Evolutionary conservation across 2,888 invertebrate genomes (phyloP).

Genomic region (Drosophila peninsularis): DNA sequence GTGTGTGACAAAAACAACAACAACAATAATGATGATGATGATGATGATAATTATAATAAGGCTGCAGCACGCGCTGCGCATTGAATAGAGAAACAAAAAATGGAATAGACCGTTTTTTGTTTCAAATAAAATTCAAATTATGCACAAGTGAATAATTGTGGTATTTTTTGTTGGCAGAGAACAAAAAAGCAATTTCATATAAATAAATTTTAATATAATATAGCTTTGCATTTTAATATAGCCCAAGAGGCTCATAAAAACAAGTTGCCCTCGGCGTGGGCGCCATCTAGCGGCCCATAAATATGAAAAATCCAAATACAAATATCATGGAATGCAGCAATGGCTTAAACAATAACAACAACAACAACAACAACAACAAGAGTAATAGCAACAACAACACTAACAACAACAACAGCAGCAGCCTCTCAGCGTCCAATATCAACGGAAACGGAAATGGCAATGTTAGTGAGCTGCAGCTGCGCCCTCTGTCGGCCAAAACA

Average conservation of each 20-base stretch:
- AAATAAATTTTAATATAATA: constrained; percentile 42
- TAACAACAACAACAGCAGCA: constrained; percentile 31
- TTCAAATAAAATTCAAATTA: constrained; percentile 73
- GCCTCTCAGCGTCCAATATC: constrained; percentile 64
- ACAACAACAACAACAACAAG: constrained; percentile 52
- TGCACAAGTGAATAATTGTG: constrained; percentile 78
- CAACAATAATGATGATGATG: constrained; percentile 3
- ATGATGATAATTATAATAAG: constrained; percentile 9
- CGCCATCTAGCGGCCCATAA: constrained; percentile 73
- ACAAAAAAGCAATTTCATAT: too few species aligned
- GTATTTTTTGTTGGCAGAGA: too few species aligned
- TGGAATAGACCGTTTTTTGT: constrained; percentile 17
- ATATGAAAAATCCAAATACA: constrained; percentile 82
- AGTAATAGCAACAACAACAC: constrained; percentile 22
- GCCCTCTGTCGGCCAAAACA: constrained; percentile 59
- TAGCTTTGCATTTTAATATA: constrained; percentile 63
- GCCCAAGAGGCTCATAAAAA: constrained; percentile 72
- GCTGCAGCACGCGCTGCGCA: constrained; percentile 23
- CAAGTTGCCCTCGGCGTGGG: constrained; percentile 45
- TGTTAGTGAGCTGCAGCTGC: constrained; percentile 68
- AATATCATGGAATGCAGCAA: constrained; percentile 78
- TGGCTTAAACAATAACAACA: constrained; percentile 58
- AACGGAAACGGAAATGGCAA: constrained; percentile 81
- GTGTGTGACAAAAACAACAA: constrained; percentile 17
- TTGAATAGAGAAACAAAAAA: constrained; percentile 23